Conservation (phyloP, 2,797 vertebrate genomes). For the Melanotaenia maccullochi region DNA sequence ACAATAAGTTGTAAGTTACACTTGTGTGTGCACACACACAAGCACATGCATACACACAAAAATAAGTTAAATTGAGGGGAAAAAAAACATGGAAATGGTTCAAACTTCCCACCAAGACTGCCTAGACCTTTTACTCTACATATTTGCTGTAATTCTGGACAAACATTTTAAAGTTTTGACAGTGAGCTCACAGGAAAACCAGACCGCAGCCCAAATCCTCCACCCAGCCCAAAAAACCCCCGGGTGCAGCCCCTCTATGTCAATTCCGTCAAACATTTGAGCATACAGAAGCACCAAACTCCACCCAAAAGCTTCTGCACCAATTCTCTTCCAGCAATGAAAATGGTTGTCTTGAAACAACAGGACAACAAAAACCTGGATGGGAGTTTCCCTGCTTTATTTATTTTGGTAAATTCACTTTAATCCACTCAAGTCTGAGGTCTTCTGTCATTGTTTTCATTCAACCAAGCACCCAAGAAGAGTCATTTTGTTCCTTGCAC, state of each 20-base stretch:
- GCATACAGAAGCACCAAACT: constrained; percentile 40
- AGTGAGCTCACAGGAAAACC: constrained; percentile 34
- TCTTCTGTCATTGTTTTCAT: constrained; percentile 28
- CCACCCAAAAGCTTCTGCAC: constrained; percentile 59
- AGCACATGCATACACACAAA: neutral
- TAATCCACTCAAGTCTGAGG: constrained; percentile 46
- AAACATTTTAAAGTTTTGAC: constrained; percentile 39
- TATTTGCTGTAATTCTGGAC: constrained; percentile 31
- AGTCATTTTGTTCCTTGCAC: constrained; percentile 3
- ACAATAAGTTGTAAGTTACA: neutral
- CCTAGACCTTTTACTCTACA: neutral
- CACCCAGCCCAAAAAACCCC: constrained; percentile 51
- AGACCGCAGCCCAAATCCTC: constrained; percentile 60
- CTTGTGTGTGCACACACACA: neutral
- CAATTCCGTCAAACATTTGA: constrained; percentile 39
- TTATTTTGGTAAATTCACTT: constrained; percentile 45
- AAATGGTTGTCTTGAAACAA: constrained; percentile 32
- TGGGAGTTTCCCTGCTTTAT: constrained; percentile 65
- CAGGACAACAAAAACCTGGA: constrained; percentile 22
- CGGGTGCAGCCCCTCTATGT: constrained; percentile 28
- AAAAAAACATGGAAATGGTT: neutral
- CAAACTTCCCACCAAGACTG: neutral
- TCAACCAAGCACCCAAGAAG: neutral
- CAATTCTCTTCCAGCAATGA: neutral
- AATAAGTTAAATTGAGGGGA: neutral